phyloP scores from a whole-genome alignment of 2,888 invertebrate genomes.

The Nomada flava region DNA sequence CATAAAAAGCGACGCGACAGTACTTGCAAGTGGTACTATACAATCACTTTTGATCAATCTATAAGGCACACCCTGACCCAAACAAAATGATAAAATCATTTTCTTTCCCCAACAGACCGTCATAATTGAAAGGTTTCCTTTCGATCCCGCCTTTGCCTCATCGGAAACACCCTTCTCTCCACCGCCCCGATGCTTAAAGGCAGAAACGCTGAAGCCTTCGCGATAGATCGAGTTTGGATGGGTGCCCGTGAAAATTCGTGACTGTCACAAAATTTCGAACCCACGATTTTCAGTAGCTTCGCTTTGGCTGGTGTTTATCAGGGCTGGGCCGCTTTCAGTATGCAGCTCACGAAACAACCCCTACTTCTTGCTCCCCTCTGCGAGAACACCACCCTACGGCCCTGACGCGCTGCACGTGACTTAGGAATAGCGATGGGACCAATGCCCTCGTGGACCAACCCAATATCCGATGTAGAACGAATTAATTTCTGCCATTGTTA shows the following conservation, averaged over 20 bases:
- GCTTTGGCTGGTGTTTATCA: constrained; percentile 76
- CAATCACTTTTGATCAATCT: too few species aligned
- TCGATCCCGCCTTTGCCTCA: too few species aligned
- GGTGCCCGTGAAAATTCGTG: constrained; percentile 72
- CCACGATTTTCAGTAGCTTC: constrained; percentile 61
- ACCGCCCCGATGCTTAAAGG: background rate
- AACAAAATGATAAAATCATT: too few species aligned
- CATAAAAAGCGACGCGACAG: too few species aligned
- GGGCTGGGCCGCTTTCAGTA: constrained; percentile 65
- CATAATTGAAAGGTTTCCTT: too few species aligned
- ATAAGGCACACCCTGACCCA: too few species aligned
- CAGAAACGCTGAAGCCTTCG: constrained; percentile 4
- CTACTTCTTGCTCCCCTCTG: constrained; percentile 50
- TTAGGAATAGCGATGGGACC: constrained; percentile 44
- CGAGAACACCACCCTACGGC: constrained; percentile 55
- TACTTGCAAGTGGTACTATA: too few species aligned
- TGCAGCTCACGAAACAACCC: constrained; percentile 76
- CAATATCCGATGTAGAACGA: constrained; percentile 26
- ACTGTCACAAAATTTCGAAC: constrained; percentile 60
- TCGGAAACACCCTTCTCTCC: too few species aligned
- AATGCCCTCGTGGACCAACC: constrained; percentile 22
- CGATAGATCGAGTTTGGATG: constrained; percentile 68
- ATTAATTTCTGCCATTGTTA: constrained; percentile 22
- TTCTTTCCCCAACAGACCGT: too few species aligned
- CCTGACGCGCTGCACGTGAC: constrained; percentile 67